Conservation (phyloP, 2,888 invertebrate species). For the Drosophila rellima region DNA sequence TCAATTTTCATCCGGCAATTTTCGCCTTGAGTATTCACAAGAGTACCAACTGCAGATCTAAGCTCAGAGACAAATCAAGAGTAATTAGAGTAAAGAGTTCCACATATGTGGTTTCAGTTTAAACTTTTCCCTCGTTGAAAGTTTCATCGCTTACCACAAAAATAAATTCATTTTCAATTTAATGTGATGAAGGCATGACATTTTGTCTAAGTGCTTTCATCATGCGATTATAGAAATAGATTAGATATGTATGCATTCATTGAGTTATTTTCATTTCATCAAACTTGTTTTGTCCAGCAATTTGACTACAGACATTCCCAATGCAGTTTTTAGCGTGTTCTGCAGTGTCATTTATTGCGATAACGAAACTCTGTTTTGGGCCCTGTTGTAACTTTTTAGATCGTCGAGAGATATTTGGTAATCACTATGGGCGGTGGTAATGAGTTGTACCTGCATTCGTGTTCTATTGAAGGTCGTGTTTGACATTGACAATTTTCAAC, state of each 20-base stretch:
- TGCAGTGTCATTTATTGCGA: slow-evolving; percentile 39
- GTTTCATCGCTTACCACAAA: slow-evolving; percentile 28
- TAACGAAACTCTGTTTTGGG: slow-evolving; percentile 32
- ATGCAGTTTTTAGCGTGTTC: slow-evolving; percentile 35
- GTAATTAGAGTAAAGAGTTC: no score
- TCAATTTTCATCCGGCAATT: slow-evolving; percentile 26
- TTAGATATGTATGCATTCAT: slow-evolving; percentile 4
- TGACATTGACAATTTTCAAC: slow-evolving; percentile 16
- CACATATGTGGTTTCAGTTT: slow-evolving; percentile 6
- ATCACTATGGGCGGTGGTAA: slow-evolving; percentile 22
- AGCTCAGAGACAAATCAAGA: no score
- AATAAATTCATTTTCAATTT: slow-evolving; percentile 18
- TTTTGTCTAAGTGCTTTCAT: slow-evolving; percentile 11
- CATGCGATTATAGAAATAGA: slow-evolving; percentile 8
- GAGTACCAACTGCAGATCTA: neutral
- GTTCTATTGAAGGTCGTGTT: slow-evolving; percentile 46
- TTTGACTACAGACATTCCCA: slow-evolving; percentile 28
- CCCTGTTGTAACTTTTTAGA: slow-evolving; percentile 38
- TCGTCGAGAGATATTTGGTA: slow-evolving; percentile 44
- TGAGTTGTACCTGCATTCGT: slow-evolving; percentile 33
- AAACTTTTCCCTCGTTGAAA: slow-evolving; percentile 9
- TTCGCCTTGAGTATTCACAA: neutral
- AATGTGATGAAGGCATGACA: slow-evolving; percentile 24
- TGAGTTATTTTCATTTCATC: slow-evolving; percentile 24
- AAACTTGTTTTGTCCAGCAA: slow-evolving; percentile 36